These are phyloP conservation scores for Sclerurus mexicanus DNA, from an alignment of 2,113 vertebrate species.

Conservation along the genomic window DNA sequence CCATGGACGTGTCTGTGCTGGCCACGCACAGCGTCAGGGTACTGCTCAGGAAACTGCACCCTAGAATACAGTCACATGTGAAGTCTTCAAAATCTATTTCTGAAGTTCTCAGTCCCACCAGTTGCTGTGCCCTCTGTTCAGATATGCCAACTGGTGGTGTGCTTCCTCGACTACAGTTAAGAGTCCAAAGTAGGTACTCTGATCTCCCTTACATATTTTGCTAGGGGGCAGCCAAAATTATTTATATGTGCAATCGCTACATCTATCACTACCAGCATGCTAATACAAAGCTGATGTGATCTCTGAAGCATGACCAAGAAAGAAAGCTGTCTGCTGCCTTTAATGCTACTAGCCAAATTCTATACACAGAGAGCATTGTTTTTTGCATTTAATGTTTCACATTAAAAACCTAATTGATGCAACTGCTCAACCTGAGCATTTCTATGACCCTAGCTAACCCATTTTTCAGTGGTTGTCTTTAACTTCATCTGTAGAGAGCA, in stretches of 20 bases:
- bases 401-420: background rate
- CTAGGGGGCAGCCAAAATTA: background rate
- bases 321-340: background rate
- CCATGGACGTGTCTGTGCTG: background rate
- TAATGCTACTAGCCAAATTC: background rate
- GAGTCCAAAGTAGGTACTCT: background rate
- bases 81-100: background rate
- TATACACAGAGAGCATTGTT: background rate
- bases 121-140: background rate
- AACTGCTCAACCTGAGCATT: background rate
- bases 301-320: background rate
- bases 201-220: background rate
- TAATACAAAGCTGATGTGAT: background rate
- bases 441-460: background rate
- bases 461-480: background rate
- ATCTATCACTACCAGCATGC: background rate
- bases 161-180: background rate
- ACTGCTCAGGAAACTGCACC: background rate
- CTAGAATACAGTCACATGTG: too few species aligned
- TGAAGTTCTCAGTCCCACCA: background rate
- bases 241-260: background rate
- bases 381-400: background rate
- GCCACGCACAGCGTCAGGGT: rapidly evolving
- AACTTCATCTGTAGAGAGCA: background rate
- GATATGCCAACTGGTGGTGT: background rate